A percentile compares a stretch with the other conserved stretches of the same genome.
Conservation (phyloP, 2,113 vertebrate genomes). For the Hemiscyllium ocellatum region DNA sequence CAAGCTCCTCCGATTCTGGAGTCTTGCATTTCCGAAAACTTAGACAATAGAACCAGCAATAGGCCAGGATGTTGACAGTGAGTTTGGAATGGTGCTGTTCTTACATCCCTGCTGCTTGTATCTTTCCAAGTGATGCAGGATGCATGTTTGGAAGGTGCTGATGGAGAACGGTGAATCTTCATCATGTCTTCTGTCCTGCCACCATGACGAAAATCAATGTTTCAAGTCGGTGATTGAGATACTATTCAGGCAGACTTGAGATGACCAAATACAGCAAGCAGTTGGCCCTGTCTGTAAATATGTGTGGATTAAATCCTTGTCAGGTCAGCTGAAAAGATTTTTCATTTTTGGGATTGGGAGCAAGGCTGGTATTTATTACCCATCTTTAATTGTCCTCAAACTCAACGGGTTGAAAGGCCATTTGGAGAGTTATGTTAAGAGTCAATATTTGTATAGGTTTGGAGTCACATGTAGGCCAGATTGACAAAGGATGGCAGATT, state of each 20-base stretch:
- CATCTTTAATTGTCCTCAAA: no score
- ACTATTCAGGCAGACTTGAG: neutral
- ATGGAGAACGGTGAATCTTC: neutral
- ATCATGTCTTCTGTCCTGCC: neutral
- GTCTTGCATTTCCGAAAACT: no score
- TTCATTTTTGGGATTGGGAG: no score
- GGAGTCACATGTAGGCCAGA: no score
- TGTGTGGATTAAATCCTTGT: neutral
- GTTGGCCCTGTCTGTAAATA: neutral
- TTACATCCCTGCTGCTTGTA: neutral
- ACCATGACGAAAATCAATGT: neutral
- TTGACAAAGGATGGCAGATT: no score
- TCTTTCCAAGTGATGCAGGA: neutral
- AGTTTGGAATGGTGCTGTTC: neutral
- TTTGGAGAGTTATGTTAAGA: no score
- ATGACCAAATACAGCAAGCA: neutral
- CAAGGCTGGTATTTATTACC: no score
- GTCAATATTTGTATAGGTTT: no score
- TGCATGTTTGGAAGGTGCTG: neutral
- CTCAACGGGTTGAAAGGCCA: no score
- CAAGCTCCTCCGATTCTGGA: no score
- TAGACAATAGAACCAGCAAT: no score
- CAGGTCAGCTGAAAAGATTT: neutral
- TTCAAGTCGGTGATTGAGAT: neutral
- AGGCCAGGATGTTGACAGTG: no score